Conservation (phyloP, 1,140 invertebrate species). For the Saxidomus purpurata region DNA sequence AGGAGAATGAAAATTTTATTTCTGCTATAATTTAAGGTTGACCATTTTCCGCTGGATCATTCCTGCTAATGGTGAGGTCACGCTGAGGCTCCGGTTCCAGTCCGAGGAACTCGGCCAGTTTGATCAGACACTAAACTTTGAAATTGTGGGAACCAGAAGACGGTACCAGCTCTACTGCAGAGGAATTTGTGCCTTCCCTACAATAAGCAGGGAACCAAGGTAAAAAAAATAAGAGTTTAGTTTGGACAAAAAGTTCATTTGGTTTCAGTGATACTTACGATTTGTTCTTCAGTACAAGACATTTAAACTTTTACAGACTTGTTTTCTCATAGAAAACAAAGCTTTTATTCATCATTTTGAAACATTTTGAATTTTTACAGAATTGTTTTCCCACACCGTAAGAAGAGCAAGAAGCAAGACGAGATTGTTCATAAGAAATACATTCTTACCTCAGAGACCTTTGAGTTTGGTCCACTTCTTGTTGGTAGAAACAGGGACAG, state of each 20-base stretch:
- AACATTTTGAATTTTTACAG: too few species aligned
- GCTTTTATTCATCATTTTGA: too few species aligned
- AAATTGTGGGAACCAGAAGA: constrained; percentile 85
- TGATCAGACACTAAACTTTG: constrained; percentile 87
- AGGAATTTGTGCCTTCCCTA: constrained; percentile 86
- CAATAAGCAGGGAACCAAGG: constrained; percentile 86
- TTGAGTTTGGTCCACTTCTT: constrained; percentile 86
- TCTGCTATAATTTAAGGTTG: constrained; percentile 78
- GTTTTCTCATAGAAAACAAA: too few species aligned
- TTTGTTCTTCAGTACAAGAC: too few species aligned
- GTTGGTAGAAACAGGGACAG: constrained; percentile 85
- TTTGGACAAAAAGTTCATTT: too few species aligned
- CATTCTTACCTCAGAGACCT: constrained; percentile 83
- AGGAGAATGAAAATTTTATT: too few species aligned
- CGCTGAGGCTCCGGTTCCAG: constrained; percentile 82
- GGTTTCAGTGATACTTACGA: too few species aligned
- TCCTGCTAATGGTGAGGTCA: constrained; percentile 82
- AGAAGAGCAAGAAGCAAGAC: constrained; percentile 82
- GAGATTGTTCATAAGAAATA: constrained; percentile 87
- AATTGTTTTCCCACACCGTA: constrained; percentile 84
- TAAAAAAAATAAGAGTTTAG: constrained; percentile 67
- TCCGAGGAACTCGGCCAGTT: constrained; percentile 86
- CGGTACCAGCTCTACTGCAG: constrained; percentile 86
- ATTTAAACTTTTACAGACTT: too few species aligned
- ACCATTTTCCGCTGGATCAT: constrained; percentile 85